These are phyloP conservation scores for Carapus acus DNA, from an alignment of 2,797 vertebrate species.

Conservation along the genomic window DNA sequence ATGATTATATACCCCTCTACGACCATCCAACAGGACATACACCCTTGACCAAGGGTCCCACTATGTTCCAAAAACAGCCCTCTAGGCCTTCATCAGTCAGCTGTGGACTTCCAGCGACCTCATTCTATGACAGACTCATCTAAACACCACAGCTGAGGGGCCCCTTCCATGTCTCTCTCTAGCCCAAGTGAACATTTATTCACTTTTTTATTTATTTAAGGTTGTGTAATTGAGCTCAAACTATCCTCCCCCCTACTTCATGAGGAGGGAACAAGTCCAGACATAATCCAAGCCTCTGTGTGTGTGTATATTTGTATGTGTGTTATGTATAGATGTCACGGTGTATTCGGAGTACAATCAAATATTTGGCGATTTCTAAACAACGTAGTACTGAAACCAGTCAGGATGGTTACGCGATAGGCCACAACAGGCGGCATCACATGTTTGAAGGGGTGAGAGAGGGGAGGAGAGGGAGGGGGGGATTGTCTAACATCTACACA, in stretches of 20 bases:
- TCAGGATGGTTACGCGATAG: slow-evolving; percentile 11
- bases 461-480: not conserved
- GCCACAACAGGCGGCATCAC: slow-evolving; percentile 56
- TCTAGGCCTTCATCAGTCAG: slow-evolving; percentile 26
- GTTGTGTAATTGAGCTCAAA: no score
- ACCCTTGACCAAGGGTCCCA: slow-evolving; percentile 42
- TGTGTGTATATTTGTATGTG: no score
- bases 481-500: slow-evolving; percentile 3
- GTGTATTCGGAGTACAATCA: not conserved
- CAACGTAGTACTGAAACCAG: not conserved
- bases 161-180: no score
- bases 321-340: no score
- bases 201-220: no score
- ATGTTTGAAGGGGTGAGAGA: slow-evolving; percentile 31
- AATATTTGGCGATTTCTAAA: not conserved
- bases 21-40: slow-evolving; percentile 22
- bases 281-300: no score
- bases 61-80: slow-evolving; percentile 34
- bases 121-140: slow-evolving; percentile 6
- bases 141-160: slow-evolving; percentile 11
- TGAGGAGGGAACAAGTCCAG: not conserved
- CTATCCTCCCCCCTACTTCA: no score
- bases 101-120: slow-evolving; percentile 23
- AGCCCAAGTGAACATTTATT: not conserved
- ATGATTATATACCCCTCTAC: slow-evolving; percentile 37